A percentile compares a stretch with the other conserved stretches of the same genome.
These are phyloP conservation scores for Desmophyllum pertusum DNA, from an alignment of 92 coral and sea anemone species.

Conservation along the genomic window DNA sequence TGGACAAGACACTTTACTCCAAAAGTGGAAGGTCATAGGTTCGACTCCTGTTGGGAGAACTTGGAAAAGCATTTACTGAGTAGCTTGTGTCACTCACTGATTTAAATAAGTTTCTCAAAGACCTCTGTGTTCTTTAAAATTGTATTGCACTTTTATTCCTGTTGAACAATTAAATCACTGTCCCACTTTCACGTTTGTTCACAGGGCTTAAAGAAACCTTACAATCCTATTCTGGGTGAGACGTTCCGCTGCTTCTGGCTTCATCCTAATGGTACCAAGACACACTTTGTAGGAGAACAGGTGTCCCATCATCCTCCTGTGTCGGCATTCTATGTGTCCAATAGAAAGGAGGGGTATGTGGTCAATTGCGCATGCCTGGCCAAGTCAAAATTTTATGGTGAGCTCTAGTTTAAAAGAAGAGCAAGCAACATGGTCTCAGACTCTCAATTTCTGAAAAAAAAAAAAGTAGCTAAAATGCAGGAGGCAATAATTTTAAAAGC, in stretches of 20 bases:
- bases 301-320: slow-evolving; percentile 99
- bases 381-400: slow-evolving; percentile 98
- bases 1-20: no score
- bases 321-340: slow-evolving; percentile 93
- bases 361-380: slow-evolving; percentile 96
- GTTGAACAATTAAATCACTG: background rate
- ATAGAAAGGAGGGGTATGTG: slow-evolving; percentile 93
- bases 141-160: background rate
- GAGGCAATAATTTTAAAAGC: no score
- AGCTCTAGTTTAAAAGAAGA: background rate
- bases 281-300: slow-evolving; percentile 92
- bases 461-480: no score
- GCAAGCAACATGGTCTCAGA: no score
- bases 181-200: background rate
- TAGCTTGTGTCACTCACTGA: no score
- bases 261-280: slow-evolving; percentile 85
- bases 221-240: slow-evolving; percentile 98
- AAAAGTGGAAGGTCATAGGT: no score
- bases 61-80: no score
- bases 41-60: no score
- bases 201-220: slow-evolving; percentile 96
- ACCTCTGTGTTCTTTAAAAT: background rate
- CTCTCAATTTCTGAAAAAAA: no score
- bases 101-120: no score
- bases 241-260: slow-evolving; percentile 95